Conservation (phyloP, 2,113 vertebrate species). For the Macaca nemestrina region DNA sequence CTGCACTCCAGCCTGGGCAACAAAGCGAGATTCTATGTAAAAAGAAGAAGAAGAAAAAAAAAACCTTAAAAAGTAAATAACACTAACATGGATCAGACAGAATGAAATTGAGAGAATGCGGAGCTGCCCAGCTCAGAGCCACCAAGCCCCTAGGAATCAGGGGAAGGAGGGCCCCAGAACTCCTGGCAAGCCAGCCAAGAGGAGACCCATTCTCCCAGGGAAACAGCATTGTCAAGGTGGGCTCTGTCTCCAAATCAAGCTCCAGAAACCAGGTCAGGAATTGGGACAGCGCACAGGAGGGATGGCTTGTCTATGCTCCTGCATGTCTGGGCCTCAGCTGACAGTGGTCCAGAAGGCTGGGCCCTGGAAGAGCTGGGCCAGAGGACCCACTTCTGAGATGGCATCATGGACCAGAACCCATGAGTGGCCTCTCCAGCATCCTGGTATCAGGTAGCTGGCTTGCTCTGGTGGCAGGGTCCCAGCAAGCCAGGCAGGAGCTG, state of each 20-base stretch:
- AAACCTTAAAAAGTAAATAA: too few species aligned
- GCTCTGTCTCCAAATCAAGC: too few species aligned
- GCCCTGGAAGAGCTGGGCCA: background rate
- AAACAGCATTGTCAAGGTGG: background rate
- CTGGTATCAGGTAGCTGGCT: background rate
- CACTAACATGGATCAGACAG: background rate
- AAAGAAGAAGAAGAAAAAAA: too few species aligned
- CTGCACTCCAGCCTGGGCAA: too few species aligned
- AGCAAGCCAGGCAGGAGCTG: background rate
- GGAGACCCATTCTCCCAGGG: background rate
- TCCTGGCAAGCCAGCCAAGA: background rate
- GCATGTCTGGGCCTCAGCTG: background rate
- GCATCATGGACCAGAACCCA: too few species aligned
- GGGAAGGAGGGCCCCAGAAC: background rate
- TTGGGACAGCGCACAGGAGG: background rate
- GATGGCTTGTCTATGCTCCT: background rate
- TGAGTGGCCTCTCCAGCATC: background rate
- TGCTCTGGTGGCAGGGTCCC: too few species aligned
- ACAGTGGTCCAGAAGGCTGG: background rate
- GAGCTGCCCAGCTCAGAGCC: background rate
- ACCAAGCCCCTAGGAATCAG: background rate
- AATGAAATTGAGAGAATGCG: fast-evolving
- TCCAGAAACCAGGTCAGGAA: background rate
- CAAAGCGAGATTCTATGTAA: too few species aligned
- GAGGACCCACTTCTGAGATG: background rate